A percentile compares a stretch with the other conserved stretches of the same genome.
phyloP scores from a whole-genome alignment of 2,113 vertebrate genomes.

The Triplophysa rosa region DNA sequence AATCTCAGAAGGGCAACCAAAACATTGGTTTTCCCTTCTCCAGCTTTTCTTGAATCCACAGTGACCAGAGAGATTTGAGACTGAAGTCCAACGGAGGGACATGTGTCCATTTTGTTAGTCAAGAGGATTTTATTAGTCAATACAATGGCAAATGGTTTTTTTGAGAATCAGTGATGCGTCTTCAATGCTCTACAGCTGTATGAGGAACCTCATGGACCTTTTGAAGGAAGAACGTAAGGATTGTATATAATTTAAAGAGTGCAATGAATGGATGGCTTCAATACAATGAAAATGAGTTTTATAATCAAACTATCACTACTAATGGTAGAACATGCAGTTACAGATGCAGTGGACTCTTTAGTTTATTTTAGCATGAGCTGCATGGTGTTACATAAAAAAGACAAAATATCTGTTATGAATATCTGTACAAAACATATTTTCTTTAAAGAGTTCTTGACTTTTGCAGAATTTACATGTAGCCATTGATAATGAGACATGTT shows the following conservation, averaged over 20 bases:
- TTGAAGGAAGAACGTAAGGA: constrained; percentile 41
- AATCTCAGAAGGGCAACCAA: constrained; percentile 68
- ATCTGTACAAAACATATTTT: constrained; percentile 76
- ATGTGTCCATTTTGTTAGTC: constrained; percentile 2
- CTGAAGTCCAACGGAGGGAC: constrained; percentile 24
- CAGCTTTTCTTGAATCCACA: constrained; percentile 46
- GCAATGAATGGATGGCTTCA: constrained; percentile 17
- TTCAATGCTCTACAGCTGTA: neutral
- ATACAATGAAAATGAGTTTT: constrained; percentile 33
- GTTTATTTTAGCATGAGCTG: constrained; percentile 85
- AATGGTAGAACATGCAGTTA: constrained; percentile 50
- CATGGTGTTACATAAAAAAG: constrained; percentile 75
- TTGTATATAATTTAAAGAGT: neutral
- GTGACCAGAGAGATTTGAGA: constrained; percentile 43
- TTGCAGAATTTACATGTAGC: constrained; percentile 82
- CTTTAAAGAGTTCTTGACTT: constrained; percentile 81
- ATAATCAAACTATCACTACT: constrained; percentile 47
- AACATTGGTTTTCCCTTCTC: constrained; percentile 60
- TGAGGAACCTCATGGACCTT: constrained; percentile 28
- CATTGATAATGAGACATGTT: constrained; percentile 70
- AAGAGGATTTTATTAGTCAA: constrained; percentile 13
- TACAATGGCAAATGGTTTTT: constrained; percentile 24
- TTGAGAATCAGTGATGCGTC: neutral
- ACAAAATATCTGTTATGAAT: constrained; percentile 74
- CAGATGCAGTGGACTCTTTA: constrained; percentile 76